Base-by-base conservation (phyloP, 1,140 invertebrate species). In the Dysdera silvatica region DNA sequence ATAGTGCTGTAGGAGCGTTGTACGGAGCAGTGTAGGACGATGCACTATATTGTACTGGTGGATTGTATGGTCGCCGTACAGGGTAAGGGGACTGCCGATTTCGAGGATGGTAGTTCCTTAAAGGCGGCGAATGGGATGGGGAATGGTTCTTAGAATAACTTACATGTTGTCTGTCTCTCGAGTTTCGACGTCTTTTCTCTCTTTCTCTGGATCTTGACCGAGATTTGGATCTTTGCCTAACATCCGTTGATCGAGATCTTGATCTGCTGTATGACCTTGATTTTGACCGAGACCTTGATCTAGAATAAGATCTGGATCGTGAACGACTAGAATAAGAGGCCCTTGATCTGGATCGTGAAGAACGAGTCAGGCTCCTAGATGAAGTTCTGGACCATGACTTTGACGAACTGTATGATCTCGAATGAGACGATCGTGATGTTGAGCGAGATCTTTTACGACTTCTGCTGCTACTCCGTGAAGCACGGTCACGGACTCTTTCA, bases 381-480 rank as follows among this genome's bases (percentile, higher is more conserved):
- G 55, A 29, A n/a, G 66, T 65, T 6, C 37, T 59, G 12, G 66
- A 56, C 10, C 31, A 29, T 16, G 49, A 66, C 14, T 49, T 18
- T 26, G 55, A 51, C 23, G 70, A 52, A 23, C 47, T n/a, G n/a
- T n/a, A 67, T 10, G 62, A 61, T 20, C 66, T 59, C 24, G 57
- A 56, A 10, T 54, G 24, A 29, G 43, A 55, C 5, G 52, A 48
- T 5, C 53, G 23, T 10, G 65, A 67, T 28, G 67, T 54, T 10
- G 61, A 58, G 35, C 57, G 54, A 24, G 24, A 59, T 61, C 16
- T 10, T 14, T 24, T 68, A 58, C 32, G 60, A 65, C 37, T 68
- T 66, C 57, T 89, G 90, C 73, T 92, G 88, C 61, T n/a, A 10
- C 23, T 37, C 4, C 53, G 52, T 14, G 40, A 54, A 10, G n/a